phyloP scores from a whole-genome alignment of 1,140 invertebrate genomes.

The Aricia agestis region DNA sequence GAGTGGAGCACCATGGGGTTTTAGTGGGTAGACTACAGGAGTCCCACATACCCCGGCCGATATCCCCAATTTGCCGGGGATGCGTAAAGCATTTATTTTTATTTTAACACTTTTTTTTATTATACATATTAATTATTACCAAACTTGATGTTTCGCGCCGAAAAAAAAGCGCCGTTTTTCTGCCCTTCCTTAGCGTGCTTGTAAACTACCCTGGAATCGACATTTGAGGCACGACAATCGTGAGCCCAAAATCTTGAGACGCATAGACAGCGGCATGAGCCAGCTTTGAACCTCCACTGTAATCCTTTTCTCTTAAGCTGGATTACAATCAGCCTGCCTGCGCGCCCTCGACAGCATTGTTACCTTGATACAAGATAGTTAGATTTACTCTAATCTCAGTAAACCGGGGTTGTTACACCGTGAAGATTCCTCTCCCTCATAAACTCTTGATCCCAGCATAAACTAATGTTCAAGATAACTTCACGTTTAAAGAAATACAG shows the following conservation, averaged over 20 bases:
- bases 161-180: no score
- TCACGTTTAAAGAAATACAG: background rate
- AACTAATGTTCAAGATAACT: background rate
- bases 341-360: conserved; percentile 49
- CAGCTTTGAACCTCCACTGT: conserved; percentile 42
- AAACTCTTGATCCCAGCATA: background rate
- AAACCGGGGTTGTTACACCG: conserved; percentile 32
- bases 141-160: no score
- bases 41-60: no score
- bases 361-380: conserved; percentile 48
- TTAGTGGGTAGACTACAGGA: no score
- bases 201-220: no score
- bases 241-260: conserved; percentile 34
- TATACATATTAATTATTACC: no score
- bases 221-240: no score
- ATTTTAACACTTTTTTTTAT: no score
- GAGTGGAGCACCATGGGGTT: no score
- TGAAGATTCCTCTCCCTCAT: conserved; percentile 14
- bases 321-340: conserved; percentile 58
- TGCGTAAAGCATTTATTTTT: no score
- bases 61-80: no score
- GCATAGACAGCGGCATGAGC: conserved; percentile 55
- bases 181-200: no score
- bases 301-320: conserved; percentile 63
- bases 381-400: conserved; percentile 42